Evolutionary conservation across 2,888 invertebrate genomes (phyloP).

Genomic region (Lissonota sp.): DNA sequence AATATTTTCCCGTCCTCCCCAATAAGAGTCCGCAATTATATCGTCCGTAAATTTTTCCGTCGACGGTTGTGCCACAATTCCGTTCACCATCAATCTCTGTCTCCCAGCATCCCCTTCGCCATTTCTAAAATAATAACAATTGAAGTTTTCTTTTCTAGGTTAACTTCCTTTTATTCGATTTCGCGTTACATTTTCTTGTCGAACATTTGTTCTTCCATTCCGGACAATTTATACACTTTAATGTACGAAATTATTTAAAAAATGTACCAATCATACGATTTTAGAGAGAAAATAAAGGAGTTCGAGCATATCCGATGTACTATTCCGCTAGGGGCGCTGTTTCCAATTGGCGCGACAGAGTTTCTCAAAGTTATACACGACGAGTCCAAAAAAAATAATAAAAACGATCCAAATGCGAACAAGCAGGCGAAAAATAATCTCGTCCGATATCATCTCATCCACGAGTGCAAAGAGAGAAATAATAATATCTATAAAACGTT

Average conservation of each 20-base stretch:
- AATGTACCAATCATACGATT: too few relatives aligned
- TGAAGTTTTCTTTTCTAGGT: too few relatives aligned
- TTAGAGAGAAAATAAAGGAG: too few relatives aligned
- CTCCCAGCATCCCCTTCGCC: slow-evolving; percentile 74
- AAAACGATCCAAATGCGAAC: not conserved
- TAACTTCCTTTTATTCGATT: too few relatives aligned
- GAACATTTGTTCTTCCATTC: too few relatives aligned
- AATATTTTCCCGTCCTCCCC: slow-evolving; percentile 76
- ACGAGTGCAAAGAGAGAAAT: slow-evolving; percentile 1
- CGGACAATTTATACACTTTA: too few relatives aligned
- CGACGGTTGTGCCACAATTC: slow-evolving; percentile 70
- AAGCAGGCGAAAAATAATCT: not conserved
- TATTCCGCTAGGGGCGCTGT: too few relatives aligned
- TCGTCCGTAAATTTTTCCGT: slow-evolving; percentile 73
- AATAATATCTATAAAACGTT: slow-evolving; percentile 25
- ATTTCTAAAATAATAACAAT: slow-evolving; percentile 70
- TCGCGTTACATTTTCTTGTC: too few relatives aligned
- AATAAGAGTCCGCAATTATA: slow-evolving; percentile 72
- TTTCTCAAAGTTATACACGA: not conserved
- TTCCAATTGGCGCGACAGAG: too few relatives aligned
- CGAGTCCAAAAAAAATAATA: slow-evolving; percentile 39
- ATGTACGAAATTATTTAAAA: too few relatives aligned
- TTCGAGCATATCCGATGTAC: too few relatives aligned
- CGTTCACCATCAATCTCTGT: slow-evolving; percentile 74
- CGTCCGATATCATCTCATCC: slow-evolving; percentile 3